A percentile compares a stretch with the other conserved stretches of the same genome.
phyloP scores from a whole-genome alignment of 1,140 invertebrate species.

The Mizuhopecten yessoensis region DNA sequence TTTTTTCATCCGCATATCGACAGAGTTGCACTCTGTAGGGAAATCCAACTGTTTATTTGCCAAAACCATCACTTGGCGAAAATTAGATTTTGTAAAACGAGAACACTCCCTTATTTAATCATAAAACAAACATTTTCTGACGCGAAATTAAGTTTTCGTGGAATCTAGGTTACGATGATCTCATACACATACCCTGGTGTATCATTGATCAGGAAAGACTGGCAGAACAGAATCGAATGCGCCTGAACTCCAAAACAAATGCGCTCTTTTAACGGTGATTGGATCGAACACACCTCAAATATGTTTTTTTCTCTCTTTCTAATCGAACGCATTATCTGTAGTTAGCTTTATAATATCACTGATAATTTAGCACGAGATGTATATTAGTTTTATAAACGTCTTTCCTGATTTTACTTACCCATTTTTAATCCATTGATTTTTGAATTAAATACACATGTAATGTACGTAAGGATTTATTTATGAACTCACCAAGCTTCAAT shows the following conservation, averaged over 20 bases:
- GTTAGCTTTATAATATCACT: too few species aligned
- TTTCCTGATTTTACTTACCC: too few species aligned
- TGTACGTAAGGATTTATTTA: too few species aligned
- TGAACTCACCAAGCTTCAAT: too few species aligned
- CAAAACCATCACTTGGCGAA: constrained; percentile 4
- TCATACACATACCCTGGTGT: not conserved
- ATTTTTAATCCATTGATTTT: too few species aligned
- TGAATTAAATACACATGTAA: too few species aligned
- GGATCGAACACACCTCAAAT: not conserved
- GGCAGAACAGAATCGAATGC: not conserved
- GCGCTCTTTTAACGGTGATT: not conserved
- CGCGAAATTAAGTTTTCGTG: not conserved
- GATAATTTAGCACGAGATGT: too few species aligned
- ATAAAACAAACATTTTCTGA: constrained; percentile 23
- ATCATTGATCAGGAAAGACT: not conserved
- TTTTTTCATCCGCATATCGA: not conserved
- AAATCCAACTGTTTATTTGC: not conserved
- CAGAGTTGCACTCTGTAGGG: not conserved
- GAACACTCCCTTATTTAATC: constrained; percentile 31
- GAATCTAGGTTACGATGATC: not conserved
- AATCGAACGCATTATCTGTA: too few species aligned
- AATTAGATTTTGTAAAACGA: constrained; percentile 36
- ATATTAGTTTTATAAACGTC: too few species aligned
- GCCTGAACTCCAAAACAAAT: not conserved
- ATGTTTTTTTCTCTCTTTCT: too few species aligned